Evolutionary conservation across 2,888 invertebrate genomes (phyloP).

Genomic region (Teleiodes luculella): DNA sequence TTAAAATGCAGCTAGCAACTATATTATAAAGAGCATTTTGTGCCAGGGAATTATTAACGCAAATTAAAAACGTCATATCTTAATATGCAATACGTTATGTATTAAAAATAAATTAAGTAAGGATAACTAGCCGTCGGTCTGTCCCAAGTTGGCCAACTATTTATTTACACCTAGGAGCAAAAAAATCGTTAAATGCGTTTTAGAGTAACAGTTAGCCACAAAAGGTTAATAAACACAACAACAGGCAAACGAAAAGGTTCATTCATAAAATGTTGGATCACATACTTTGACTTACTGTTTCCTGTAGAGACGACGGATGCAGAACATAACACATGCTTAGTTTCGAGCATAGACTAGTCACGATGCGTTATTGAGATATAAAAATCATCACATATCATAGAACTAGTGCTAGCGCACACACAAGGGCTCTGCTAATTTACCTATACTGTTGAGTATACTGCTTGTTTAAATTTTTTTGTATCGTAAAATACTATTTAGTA

Average conservation of each 20-base stretch:
- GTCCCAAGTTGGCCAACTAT: slow-evolving; percentile 21
- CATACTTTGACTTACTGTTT: slow-evolving; percentile 86
- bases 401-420: slow-evolving; percentile 53
- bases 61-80: slow-evolving; percentile 30
- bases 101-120: slow-evolving; percentile 27
- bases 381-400: slow-evolving; percentile 33
- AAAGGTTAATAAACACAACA: slow-evolving; percentile 61
- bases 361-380: slow-evolving; percentile 42
- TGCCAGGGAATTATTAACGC: slow-evolving; percentile 22
- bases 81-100: slow-evolving; percentile 31
- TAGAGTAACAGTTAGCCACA: slow-evolving; percentile 68
- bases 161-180: slow-evolving; percentile 42
- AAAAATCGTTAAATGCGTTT: slow-evolving; percentile 47
- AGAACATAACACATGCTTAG: slow-evolving; percentile 77
- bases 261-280: slow-evolving; percentile 53
- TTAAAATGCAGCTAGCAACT: neutral
- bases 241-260: slow-evolving; percentile 61
- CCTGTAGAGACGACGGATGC: slow-evolving; percentile 81
- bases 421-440: slow-evolving; percentile 50
- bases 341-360: slow-evolving; percentile 62
- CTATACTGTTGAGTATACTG: neutral
- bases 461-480: too few relatives aligned
- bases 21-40: neutral
- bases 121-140: slow-evolving; percentile 35
- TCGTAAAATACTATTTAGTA: too few relatives aligned